Percentiles rank a stretch among this genome's conserved stretches.
Conservation (phyloP, 2,888 invertebrate species). For the Ellobium chinense region DNA sequence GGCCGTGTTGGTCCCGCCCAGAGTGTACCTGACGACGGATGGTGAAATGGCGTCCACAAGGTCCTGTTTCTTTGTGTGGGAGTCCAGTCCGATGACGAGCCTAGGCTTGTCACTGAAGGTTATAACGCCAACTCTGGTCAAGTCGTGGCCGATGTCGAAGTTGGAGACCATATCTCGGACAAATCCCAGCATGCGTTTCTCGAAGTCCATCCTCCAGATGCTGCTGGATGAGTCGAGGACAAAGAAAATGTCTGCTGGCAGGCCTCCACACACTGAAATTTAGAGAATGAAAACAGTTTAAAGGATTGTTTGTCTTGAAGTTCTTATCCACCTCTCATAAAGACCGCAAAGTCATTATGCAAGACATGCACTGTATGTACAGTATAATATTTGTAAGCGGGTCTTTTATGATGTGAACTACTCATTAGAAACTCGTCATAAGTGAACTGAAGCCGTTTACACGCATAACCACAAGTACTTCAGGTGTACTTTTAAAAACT, state of each 20-base stretch:
- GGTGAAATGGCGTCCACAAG: slow-evolving; percentile 52
- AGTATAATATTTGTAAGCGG: too few species aligned
- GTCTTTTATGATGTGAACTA: too few species aligned
- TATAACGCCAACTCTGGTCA: slow-evolving; percentile 67
- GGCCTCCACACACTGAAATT: slow-evolving; percentile 65
- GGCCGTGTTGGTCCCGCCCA: slow-evolving; percentile 52
- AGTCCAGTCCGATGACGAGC: slow-evolving; percentile 56
- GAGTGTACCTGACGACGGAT: slow-evolving; percentile 41
- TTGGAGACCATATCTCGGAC: slow-evolving; percentile 62
- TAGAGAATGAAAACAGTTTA: too few species aligned
- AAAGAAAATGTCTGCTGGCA: slow-evolving; percentile 65
- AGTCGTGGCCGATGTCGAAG: slow-evolving; percentile 60
- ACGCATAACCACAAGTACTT: too few species aligned
- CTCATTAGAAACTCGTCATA: too few species aligned
- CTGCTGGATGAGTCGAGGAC: slow-evolving; percentile 68
- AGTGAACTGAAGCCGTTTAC: too few species aligned
- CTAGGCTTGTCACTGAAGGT: slow-evolving; percentile 60
- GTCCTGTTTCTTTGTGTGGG: slow-evolving; percentile 50
- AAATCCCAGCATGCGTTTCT: slow-evolving; percentile 62
- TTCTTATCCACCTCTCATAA: too few species aligned
- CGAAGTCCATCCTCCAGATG: slow-evolving; percentile 68
- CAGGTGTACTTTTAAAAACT: too few species aligned
- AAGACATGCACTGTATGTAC: too few species aligned
- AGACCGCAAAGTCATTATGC: too few species aligned
- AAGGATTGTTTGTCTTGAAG: too few species aligned